These are phyloP conservation scores for Byasa hedistus DNA, from an alignment of 2,888 invertebrate species.

Conservation along the genomic window DNA sequence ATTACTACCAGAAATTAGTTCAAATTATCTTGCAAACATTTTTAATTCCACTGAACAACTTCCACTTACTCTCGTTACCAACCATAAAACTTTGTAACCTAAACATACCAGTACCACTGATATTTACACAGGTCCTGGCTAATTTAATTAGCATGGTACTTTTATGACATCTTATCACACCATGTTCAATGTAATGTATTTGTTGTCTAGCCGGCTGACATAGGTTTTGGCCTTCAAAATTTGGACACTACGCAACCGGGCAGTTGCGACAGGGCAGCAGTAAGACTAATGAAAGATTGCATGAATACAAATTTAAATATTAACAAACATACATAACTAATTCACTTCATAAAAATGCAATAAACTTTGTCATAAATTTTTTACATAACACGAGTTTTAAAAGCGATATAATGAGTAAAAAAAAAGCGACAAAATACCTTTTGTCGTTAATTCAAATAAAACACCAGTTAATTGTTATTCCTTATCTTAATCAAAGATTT, in stretches of 20 bases:
- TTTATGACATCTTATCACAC: neutral
- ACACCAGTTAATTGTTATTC: no score
- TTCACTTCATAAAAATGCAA: slow-evolving; percentile 26
- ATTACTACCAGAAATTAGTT: no score
- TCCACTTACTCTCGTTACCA: no score
- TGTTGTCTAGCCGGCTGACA: slow-evolving; percentile 68
- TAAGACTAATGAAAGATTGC: slow-evolving; percentile 59
- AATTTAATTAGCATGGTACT: no score
- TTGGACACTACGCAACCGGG: slow-evolving; percentile 66
- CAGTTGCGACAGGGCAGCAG: slow-evolving; percentile 69
- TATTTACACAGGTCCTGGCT: no score
- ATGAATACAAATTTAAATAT: slow-evolving; percentile 53
- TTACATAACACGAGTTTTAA: slow-evolving; percentile 6
- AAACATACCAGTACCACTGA: no score
- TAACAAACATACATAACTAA: slow-evolving; percentile 41
- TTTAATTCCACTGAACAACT: no score
- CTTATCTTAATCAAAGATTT: neutral
- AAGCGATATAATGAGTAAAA: slow-evolving; percentile 7
- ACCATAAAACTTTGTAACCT: no score
- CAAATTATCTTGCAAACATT: no score
- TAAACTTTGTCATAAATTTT: slow-evolving; percentile 11
- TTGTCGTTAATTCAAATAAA: neutral
- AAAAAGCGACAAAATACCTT: neutral
- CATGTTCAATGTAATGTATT: slow-evolving; percentile 38
- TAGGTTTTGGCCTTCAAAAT: slow-evolving; percentile 71